Evolutionary conservation across 2,888 invertebrate genomes (phyloP), one percentile per base, ranked within the genome.

Genomic region (Diarsia rubi): DNA sequence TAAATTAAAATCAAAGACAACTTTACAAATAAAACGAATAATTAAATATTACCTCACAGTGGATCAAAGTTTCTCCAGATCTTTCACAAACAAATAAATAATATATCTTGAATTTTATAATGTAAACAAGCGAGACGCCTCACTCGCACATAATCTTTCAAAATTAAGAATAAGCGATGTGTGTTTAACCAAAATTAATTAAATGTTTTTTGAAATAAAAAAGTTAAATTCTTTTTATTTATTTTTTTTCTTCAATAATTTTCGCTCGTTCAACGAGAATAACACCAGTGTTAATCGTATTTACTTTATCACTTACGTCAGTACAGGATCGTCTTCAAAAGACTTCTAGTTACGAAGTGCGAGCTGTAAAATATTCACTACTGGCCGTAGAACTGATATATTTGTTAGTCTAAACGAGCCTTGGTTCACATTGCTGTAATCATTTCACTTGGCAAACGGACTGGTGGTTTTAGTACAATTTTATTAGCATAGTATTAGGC

Each of bases 321-420:
- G 21, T 27, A 42, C 19, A 14, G 16, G 24, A 45, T n/a, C 9
- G n/a, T 54, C 42, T 70, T 76, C 62, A 47, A 76, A n/a, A 79
- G 42, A 27, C 44, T 67, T 1, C 8, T 44, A 64, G 27, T 45
- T 24, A 37, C n/a, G 0, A n/a, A 31, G 5, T 47, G 47, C 2
- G 9, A 49, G 24, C 65, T 14, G 67, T 73, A 49, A 73, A 67
- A 59, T 37, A 67, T 73, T 54, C 21, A 63, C 24, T 31, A 14
- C 52, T 62, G 47, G 16, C 81, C 59, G 16, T 65, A 37, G 31
- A 31, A 5, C 27, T 27, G 47, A 24, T 21, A 31, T 47, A 62
- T 73, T 72, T 9, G 3, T 49, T 52, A 31, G n/a, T 47, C 59
- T 69, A 62, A 81, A 75, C 59, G 64, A 47, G 57, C 49, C 57